Base-by-base conservation (phyloP, 2,113 vertebrate genomes). In the Silurus glanis region DNA sequence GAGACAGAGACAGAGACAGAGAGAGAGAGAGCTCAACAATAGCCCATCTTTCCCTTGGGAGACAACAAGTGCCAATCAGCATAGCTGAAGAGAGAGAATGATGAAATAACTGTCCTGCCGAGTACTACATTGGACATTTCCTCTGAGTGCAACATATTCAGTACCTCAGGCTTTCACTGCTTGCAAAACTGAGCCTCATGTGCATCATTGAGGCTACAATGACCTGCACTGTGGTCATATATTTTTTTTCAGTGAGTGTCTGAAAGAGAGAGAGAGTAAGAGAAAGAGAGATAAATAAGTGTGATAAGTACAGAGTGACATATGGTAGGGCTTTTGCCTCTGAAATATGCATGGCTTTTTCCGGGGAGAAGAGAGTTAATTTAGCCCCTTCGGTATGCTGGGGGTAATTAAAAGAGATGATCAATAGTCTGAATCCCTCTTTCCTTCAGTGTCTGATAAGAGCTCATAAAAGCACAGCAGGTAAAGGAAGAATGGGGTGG, bases 361-460 rank as follows among this genome's bases (percentile, higher is more conserved):
- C 93, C 91, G 93, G 93, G 89, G 90, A 89, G 66, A 91, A 92
- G 93, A 89, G 91, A 95, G 95, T 95, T 95, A 94, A 95, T 95
- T 95, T 95, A 95, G 94, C 93, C 93, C 93, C 92, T 91, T 92
- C 85, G 92, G 92, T 93, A 93, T 91, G 92, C 94, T 95, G 91
- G 92, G 93, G 94, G 95, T 96, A 95, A 95, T 96, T 96, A 96
- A 95, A 96, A 96, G 92, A 94, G 93, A 95, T 95, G 94, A 96
- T 95, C 95, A 94, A 95, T 95, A 95, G 93, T 92, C 84, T 85
- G 67, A 51, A 66, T 21, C 85, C 88, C 85, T 84, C 85, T 83
- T 74, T 83, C 91, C 92, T 90, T 91, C 88, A 88, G 90, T 93
- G 93, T 93, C 92, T 95, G 94, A 95, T 95, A 95, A 94, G 93